Conservation (phyloP, 1,140 invertebrate species). For the Diachasmimorpha longicaudata region DNA sequence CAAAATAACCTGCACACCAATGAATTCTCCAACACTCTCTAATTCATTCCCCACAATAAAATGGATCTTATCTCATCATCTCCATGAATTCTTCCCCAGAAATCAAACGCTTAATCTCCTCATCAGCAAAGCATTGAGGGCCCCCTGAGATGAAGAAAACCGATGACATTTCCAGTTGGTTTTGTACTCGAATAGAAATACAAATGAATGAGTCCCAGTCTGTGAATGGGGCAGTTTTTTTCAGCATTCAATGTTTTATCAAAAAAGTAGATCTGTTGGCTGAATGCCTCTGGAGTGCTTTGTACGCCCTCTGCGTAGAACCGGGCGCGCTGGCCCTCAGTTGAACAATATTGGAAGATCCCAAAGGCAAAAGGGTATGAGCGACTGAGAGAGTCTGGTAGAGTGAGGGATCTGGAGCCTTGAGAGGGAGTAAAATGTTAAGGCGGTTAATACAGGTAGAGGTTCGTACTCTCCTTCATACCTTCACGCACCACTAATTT, state of each 20-base stretch:
- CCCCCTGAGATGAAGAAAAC: conserved; percentile 1
- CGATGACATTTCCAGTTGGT: conserved; percentile 53
- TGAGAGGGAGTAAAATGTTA: background rate
- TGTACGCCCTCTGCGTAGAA: conserved; percentile 33
- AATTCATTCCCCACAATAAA: background rate
- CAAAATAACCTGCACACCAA: too few species aligned
- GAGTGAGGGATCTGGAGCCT: conserved; percentile 1
- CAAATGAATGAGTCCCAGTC: conserved; percentile 24
- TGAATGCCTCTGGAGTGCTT: conserved; percentile 51
- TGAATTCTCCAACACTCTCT: background rate
- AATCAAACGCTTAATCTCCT: background rate
- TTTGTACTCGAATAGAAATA: conserved; percentile 35
- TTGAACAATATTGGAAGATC: background rate
- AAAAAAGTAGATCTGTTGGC: conserved; percentile 41
- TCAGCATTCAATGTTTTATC: conserved; percentile 59
- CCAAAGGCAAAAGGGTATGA: conserved; percentile 28
- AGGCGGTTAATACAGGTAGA: conserved; percentile 44
- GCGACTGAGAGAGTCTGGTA: conserved; percentile 24
- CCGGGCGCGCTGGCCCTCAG: conserved; percentile 19
- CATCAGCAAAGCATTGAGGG: background rate
- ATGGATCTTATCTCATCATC: background rate
- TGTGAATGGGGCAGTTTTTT: conserved; percentile 35
- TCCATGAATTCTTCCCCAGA: background rate
- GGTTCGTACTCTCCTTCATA: conserved; percentile 39
- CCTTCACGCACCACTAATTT: conserved; percentile 57